Percentiles rank a stretch among this genome's conserved stretches.
Conservation (phyloP, 2,888 invertebrate genomes). For the Proisotoma minuta region DNA sequence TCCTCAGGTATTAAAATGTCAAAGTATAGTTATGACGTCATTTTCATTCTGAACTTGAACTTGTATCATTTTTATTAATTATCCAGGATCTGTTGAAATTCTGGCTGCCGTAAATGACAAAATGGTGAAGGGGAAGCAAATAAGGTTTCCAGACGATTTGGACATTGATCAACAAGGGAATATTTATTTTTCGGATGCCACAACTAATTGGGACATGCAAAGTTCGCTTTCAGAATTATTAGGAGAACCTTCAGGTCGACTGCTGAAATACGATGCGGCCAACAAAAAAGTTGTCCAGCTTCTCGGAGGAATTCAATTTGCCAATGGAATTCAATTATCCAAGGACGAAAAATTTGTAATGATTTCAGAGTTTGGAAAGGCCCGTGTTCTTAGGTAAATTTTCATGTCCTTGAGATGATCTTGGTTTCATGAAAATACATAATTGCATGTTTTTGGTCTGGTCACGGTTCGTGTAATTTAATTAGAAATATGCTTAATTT, state of each 20-base stretch:
- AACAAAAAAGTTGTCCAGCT: slow-evolving; percentile 72
- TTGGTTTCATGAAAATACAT: not conserved
- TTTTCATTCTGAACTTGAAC: not conserved
- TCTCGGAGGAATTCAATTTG: slow-evolving; percentile 70
- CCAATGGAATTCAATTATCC: slow-evolving; percentile 82
- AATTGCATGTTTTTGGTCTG: not conserved
- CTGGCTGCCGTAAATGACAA: slow-evolving; percentile 52
- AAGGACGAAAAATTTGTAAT: slow-evolving; percentile 75
- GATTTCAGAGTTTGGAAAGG: slow-evolving; percentile 65
- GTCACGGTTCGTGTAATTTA: not conserved
- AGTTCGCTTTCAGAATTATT: slow-evolving; percentile 19
- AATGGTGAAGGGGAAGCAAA: slow-evolving; percentile 63
- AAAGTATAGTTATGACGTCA: slow-evolving; percentile 48
- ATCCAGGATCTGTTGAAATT: slow-evolving; percentile 22
- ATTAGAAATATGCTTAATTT: not conserved
- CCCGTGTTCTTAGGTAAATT: slow-evolving; percentile 61
- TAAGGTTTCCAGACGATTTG: slow-evolving; percentile 69
- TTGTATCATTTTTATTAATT: not conserved
- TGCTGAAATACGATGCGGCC: slow-evolving; percentile 73
- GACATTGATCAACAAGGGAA: slow-evolving; percentile 73
- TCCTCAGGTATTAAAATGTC: slow-evolving; percentile 57
- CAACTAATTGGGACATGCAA: slow-evolving; percentile 65
- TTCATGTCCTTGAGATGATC: not conserved
- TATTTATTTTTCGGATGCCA: slow-evolving; percentile 83
- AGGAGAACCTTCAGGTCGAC: slow-evolving; percentile 54